These are phyloP conservation scores for Camelus dromedarius DNA, from an alignment of 2,113 vertebrate genomes.

Conservation along the genomic window DNA sequence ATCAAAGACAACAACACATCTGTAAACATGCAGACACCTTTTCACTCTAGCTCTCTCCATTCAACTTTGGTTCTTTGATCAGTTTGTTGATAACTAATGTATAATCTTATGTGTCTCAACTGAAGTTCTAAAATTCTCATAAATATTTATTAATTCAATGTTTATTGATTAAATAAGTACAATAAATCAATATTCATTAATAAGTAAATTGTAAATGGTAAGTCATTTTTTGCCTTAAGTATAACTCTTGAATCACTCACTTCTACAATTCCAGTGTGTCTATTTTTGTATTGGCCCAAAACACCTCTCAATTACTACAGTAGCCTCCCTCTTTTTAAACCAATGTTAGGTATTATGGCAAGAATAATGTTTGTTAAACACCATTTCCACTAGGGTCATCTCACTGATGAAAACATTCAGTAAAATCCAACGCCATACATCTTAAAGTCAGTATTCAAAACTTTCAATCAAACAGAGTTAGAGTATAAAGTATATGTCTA, in stretches of 20 bases:
- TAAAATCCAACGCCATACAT: background rate
- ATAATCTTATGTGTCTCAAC: background rate
- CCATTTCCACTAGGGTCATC: background rate
- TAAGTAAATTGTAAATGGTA: too few relatives aligned
- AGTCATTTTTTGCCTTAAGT: background rate
- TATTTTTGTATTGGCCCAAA: background rate
- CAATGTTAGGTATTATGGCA: background rate
- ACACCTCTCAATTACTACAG: background rate
- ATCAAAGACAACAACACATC: background rate
- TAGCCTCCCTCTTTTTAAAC: background rate
- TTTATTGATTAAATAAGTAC: background rate
- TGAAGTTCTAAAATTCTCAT: background rate
- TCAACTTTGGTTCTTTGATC: background rate
- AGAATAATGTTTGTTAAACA: background rate
- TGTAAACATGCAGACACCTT: background rate
- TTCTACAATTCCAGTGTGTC: background rate
- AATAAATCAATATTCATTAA: too few relatives aligned
- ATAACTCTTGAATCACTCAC: background rate
- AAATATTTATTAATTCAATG: background rate
- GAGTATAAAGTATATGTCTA: background rate
- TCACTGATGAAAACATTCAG: background rate
- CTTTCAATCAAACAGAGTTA: background rate
- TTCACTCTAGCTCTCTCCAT: background rate
- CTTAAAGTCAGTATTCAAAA: background rate
- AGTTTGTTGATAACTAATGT: background rate